phyloP scores from a whole-genome alignment of 1,140 invertebrate species.

The Drosophila albomicans region DNA sequence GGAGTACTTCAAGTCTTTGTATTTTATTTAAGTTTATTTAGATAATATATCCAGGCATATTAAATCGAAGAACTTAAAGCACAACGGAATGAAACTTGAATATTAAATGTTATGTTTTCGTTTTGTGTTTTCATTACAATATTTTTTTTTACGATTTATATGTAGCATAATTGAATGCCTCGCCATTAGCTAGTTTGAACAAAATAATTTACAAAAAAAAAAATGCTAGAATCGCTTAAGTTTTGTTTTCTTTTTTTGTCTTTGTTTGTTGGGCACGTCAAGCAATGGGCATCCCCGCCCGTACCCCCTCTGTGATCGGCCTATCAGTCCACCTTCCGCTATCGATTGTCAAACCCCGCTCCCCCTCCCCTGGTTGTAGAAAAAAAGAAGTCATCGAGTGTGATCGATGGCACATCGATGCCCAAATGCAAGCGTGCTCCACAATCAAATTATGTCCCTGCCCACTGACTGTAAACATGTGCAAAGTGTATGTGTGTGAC shows the following conservation, averaged over 20 bases:
- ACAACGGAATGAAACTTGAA: slow-evolving; percentile 70
- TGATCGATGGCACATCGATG: neutral
- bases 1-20: slow-evolving; percentile 69
- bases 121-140: slow-evolving; percentile 32
- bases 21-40: slow-evolving; percentile 40
- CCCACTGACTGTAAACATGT: neutral
- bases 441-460: slow-evolving; percentile 4
- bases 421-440: neutral
- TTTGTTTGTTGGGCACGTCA: neutral
- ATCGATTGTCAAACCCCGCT: neutral
- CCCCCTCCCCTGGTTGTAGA: neutral
- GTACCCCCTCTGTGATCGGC: neutral
- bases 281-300: slow-evolving; percentile 3
- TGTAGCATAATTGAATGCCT: slow-evolving; percentile 67
- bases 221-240: neutral
- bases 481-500: neutral
- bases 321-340: neutral
- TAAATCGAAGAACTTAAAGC: slow-evolving; percentile 51
- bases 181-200: slow-evolving; percentile 71
- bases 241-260: neutral
- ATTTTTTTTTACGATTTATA: slow-evolving; percentile 47
- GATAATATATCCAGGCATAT: slow-evolving; percentile 48
- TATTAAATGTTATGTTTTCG: slow-evolving; percentile 42
- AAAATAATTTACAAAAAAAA: slow-evolving; percentile 50
- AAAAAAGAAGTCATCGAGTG: neutral